Conservation (phyloP, 64 coral and sea anemone species). For the Stichodactyla helianthus region DNA sequence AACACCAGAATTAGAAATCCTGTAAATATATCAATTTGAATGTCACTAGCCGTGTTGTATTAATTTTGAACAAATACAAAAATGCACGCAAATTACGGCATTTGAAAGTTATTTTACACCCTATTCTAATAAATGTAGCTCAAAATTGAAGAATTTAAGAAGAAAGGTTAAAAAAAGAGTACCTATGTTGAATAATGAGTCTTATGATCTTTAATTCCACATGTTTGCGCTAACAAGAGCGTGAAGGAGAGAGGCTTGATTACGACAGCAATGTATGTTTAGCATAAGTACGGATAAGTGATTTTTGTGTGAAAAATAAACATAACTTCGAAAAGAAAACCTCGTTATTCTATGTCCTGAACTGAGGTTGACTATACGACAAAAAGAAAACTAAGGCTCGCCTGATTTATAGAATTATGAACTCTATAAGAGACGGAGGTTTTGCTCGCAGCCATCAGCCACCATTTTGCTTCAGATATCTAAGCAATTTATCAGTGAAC, state of each 20-base stretch:
- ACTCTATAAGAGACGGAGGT: no score
- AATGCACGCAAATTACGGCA: background rate
- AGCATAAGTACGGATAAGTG: background rate
- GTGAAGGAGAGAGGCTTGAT: background rate
- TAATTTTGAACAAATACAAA: background rate
- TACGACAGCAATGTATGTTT: background rate
- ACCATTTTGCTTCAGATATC: background rate
- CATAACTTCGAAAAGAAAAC: background rate
- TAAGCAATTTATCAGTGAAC: background rate
- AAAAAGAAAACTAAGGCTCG: no score
- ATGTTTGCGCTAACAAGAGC: background rate
- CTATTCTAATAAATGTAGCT: background rate
- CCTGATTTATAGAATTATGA: no score
- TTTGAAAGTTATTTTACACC: background rate
- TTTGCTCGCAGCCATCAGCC: no score
- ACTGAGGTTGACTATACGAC: background rate
- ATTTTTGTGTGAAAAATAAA: slow-evolving; percentile 1
- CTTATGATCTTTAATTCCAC: background rate
- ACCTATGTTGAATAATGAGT: background rate
- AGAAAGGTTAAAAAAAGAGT: background rate
- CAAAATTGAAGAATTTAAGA: background rate
- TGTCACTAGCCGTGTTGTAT: background rate
- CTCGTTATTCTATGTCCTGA: background rate
- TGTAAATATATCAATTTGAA: background rate
- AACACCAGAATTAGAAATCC: background rate